These are phyloP conservation scores for Oryctolagus cuniculus DNA, from an alignment of 2,113 vertebrate species.

Conservation along the genomic window DNA sequence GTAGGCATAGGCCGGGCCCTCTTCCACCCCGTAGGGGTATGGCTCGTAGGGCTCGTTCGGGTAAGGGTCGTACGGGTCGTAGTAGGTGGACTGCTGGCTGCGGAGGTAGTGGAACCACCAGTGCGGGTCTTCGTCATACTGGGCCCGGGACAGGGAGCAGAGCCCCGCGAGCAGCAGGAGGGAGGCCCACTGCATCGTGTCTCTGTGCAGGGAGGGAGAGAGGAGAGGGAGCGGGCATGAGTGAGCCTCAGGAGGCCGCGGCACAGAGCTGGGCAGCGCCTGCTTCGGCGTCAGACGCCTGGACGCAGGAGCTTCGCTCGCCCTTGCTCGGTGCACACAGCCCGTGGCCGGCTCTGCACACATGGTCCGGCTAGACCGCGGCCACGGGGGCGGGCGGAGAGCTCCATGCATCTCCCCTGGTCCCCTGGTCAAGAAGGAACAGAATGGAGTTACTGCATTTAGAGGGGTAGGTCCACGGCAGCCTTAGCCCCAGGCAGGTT, in stretches of 20 bases:
- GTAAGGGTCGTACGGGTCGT: conserved; percentile 87
- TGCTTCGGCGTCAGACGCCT: background rate
- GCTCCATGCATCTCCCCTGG: rapidly evolving
- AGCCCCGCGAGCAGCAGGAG: conserved; percentile 88
- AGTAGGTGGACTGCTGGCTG: conserved; percentile 84
- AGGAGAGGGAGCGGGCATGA: background rate
- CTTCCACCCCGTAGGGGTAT: conserved; percentile 79
- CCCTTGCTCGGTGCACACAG: background rate
- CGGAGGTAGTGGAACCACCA: conserved; percentile 91
- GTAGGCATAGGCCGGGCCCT: conserved; percentile 76
- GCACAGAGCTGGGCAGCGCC: no score
- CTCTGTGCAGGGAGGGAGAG: conserved; percentile 41
- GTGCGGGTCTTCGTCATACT: conserved; percentile 90
- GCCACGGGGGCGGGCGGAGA: background rate
- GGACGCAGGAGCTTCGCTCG: background rate
- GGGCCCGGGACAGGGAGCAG: conserved; percentile 84
- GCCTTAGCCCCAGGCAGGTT: background rate
- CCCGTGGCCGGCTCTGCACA: background rate
- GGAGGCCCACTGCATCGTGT: conserved; percentile 87
- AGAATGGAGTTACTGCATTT: background rate
- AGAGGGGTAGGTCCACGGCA: background rate
- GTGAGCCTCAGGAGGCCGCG: background rate
- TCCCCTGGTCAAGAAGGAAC: background rate
- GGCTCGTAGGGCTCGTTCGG: conserved; percentile 86
- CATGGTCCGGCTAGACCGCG: background rate